phyloP scores from a whole-genome alignment of 92 coral and sea anemone genomes.

The Scolanthus callimorphus region DNA sequence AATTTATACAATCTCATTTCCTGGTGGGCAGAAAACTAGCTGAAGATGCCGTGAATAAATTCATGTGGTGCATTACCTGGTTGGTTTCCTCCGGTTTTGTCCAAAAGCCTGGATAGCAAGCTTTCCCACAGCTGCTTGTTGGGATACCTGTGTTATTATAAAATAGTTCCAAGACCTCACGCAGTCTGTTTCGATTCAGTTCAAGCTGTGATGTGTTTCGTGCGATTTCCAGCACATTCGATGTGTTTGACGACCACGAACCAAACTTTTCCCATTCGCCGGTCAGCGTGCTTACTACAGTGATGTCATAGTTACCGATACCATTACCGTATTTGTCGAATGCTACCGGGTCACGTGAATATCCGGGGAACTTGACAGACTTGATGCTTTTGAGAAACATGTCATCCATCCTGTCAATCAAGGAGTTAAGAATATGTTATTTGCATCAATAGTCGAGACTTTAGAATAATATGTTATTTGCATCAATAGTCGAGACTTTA shows the following conservation, averaged over 20 bases:
- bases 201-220: slow-evolving; percentile 48
- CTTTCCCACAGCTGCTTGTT: slow-evolving; percentile 52
- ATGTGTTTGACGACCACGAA: slow-evolving; percentile 55
- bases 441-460: too few relatives aligned
- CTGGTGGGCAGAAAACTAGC: too few relatives aligned
- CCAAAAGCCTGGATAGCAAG: slow-evolving; percentile 59
- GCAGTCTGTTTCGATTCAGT: slow-evolving; percentile 25
- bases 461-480: too few relatives aligned
- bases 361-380: slow-evolving; percentile 47
- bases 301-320: slow-evolving; percentile 65
- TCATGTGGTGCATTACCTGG: too few relatives aligned
- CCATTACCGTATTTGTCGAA: slow-evolving; percentile 81
- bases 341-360: slow-evolving; percentile 66
- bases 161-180: slow-evolving; percentile 33
- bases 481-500: too few relatives aligned
- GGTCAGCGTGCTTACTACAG: slow-evolving; percentile 56
- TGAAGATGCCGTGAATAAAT: too few relatives aligned
- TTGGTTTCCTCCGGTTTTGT: slow-evolving; percentile 37
- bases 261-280: slow-evolving; percentile 56
- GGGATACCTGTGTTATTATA: slow-evolving; percentile 35
- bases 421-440: too few relatives aligned
- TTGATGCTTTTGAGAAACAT: slow-evolving; percentile 57
- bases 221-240: slow-evolving; percentile 32
- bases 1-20: too few relatives aligned
- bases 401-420: slow-evolving; percentile 43